Conservation (phyloP, 2,113 vertebrate species). For the Spilogale gracilis region DNA sequence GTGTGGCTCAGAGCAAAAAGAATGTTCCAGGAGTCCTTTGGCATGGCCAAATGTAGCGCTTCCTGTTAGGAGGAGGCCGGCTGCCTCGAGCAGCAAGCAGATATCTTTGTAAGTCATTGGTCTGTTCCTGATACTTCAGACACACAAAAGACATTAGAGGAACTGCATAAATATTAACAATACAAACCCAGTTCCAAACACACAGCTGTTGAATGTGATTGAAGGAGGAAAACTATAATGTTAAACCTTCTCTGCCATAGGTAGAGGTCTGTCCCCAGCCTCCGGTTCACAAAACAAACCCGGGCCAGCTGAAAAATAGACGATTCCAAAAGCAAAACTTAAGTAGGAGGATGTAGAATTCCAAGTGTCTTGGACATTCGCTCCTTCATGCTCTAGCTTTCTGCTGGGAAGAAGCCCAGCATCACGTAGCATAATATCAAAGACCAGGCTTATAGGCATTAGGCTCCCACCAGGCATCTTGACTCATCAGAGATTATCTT, state of each 20-base stretch:
- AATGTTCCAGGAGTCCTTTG: constrained; percentile 36
- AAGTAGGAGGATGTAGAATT: not conserved
- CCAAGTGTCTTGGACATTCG: not conserved
- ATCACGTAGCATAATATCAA: fast-evolving
- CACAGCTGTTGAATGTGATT: not conserved
- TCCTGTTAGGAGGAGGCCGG: not conserved
- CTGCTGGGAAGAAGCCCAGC: not conserved
- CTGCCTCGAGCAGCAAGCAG: not conserved
- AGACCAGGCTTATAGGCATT: not conserved
- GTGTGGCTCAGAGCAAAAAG: not conserved
- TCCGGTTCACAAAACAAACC: constrained; percentile 53
- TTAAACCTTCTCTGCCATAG: not conserved
- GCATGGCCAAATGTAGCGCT: not conserved
- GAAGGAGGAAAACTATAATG: not conserved
- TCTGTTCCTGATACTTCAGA: constrained; percentile 7
- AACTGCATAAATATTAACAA: constrained; percentile 33
- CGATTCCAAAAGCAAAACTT: not conserved
- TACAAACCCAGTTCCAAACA: not conserved
- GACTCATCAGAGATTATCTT: not conserved
- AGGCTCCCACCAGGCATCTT: not conserved
- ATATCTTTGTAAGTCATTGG: constrained; percentile 28
- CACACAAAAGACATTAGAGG: constrained; percentile 14
- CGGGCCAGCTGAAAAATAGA: not conserved
- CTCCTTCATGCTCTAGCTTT: not conserved
- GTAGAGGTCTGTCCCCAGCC: not conserved